phyloP scores from a whole-genome alignment of 2,797 vertebrate genomes.

The Stomatorhinus walkeri region DNA sequence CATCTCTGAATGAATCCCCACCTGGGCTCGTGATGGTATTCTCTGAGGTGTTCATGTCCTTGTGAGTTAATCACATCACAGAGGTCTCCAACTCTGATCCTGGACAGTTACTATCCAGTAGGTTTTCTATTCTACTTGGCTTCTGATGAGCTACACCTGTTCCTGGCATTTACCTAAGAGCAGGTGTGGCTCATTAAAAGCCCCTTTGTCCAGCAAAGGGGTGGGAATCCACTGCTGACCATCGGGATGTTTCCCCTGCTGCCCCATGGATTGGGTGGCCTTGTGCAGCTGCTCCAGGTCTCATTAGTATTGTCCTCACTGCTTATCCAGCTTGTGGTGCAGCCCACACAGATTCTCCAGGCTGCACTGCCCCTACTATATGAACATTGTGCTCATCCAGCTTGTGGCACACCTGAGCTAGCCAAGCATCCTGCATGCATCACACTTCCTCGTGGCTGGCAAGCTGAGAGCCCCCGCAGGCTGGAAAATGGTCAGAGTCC shows the following conservation, averaged over 20 bases:
- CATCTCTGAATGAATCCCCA: neutral
- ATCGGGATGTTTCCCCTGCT: too few relatives aligned
- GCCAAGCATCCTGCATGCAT: neutral
- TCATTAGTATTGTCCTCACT: too few relatives aligned
- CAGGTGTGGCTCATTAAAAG: too few relatives aligned
- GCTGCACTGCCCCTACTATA: too few relatives aligned
- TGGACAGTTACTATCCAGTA: neutral
- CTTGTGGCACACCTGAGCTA: neutral
- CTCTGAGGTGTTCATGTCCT: neutral
- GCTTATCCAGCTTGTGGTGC: too few relatives aligned
- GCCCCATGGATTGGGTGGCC: too few relatives aligned
- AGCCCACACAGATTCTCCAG: too few relatives aligned
- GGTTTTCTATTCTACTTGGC: neutral
- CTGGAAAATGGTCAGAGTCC: neutral
- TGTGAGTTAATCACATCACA: neutral
- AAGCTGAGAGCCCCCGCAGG: neutral
- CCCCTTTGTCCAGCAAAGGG: too few relatives aligned
- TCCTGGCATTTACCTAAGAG: neutral
- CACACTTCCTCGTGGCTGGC: neutral
- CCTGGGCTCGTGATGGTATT: neutral
- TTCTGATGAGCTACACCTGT: neutral
- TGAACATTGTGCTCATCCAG: neutral
- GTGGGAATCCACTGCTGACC: too few relatives aligned
- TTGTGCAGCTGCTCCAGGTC: too few relatives aligned
- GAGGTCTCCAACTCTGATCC: neutral